Percentiles rank a stretch among this genome's conserved stretches.
These are phyloP conservation scores for mouse (Mus musculus) DNA, from an alignment of 2,113 vertebrate genomes.

Conservation along the genomic window GRCm39 chr6:103243001-103243500, in stretches of 20 bases:
- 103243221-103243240: background rate
- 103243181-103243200: background rate
- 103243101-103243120: background rate
- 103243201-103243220: background rate
- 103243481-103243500: too few species aligned
- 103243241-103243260: background rate
- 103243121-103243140: background rate
- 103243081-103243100: background rate
- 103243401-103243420: background rate
- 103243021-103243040: background rate
- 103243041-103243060: background rate
- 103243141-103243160: background rate
- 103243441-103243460: background rate
- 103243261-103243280: background rate
- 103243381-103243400: background rate
- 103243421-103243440: background rate
- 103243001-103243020: background rate
- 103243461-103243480: background rate
- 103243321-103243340: background rate
- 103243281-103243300: background rate
- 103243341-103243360: background rate
- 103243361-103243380: background rate
- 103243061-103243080: rapidly evolving
- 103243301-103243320: background rate
- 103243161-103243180: background rate